Percentiles rank a stretch among this genome's conserved stretches.
These are phyloP conservation scores for Nasonia longicornis DNA, from an alignment of 1,140 invertebrate species.

Conservation along the genomic window DNA sequence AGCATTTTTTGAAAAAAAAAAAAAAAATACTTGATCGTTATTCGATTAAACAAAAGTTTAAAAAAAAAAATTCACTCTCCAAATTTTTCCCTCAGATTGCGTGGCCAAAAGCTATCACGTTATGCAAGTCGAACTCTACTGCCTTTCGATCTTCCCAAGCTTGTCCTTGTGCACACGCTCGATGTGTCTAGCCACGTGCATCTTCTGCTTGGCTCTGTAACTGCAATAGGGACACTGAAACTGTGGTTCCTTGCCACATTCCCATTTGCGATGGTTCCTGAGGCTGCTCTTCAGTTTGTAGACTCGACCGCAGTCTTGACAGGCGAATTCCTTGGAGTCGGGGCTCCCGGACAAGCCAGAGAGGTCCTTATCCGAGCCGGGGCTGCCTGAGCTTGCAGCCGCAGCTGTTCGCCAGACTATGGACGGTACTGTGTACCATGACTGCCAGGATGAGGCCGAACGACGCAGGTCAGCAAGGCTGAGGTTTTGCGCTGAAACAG, in stretches of 20 bases:
- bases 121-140: neutral
- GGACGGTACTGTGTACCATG: constrained; percentile 41
- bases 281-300: constrained; percentile 46
- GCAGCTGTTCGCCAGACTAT: constrained; percentile 39
- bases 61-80: neutral
- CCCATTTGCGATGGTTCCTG: constrained; percentile 45
- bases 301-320: constrained; percentile 33
- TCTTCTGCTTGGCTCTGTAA: constrained; percentile 45
- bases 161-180: constrained; percentile 46
- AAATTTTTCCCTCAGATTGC: neutral
- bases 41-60: neutral
- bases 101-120: neutral
- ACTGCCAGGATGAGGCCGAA: constrained; percentile 38
- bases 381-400: neutral
- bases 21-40: neutral
- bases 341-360: neutral
- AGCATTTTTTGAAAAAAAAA: neutral
- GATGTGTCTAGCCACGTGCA: constrained; percentile 45
- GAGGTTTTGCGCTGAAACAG: constrained; percentile 41
- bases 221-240: constrained; percentile 43
- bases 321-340: constrained; percentile 33
- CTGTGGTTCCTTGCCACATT: constrained; percentile 45
- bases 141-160: constrained; percentile 12
- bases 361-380: constrained; percentile 15
- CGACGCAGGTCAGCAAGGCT: constrained; percentile 34